Base-by-base conservation (phyloP, 2,113 vertebrate species). In the Ophiodon elongatus region DNA sequence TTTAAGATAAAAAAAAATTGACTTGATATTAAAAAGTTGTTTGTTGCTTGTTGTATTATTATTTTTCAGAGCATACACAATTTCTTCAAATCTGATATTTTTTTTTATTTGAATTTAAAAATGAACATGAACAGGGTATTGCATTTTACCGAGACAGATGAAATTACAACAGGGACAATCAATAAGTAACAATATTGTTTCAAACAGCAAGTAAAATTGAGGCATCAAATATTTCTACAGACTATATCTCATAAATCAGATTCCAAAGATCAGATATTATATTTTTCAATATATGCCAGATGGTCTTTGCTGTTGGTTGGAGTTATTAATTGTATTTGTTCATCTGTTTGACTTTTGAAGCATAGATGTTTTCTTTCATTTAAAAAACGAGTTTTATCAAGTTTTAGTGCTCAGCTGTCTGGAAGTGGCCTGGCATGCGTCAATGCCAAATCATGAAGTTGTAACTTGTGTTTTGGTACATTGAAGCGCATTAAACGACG, bases 261-360 rank as follows among this genome's bases (percentile, higher is more conserved):
- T 93, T 92, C 27, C 68, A 79, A 89, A 90, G 66, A 92, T 95
- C 89, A 96, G 79, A 95, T 95, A 88, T 92, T 93, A 95, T 95
- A 93, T 96, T 97, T 95, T 94, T 95, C 94, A 95, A 88, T 91
- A 89, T 94, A 85, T 94, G 96, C 92, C 96, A 98, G 96, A 96
- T 97, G 96, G 93, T 95, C 94, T 88, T 89, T 83, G 91, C 94
- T 93, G 83, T 94, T 93, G 83, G 80, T 88, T 84, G 90, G 56
- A 68, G 35, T 89, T 91, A 93, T 91, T 91, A 90, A 83, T 91
- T 91, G 87, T 90, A 86, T 95, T 88, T 93, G 74, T 93, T 88
- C 89, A 75, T 90, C 92, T 90, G 63, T 90, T 91, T 89, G 79
- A 86, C 85, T 91, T 84, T 91, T 85, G 78, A 84, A 91, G 86